phyloP scores from a whole-genome alignment of 35 echinoderm and acorn worm species.

The Ophioderma brevispina region DNA sequence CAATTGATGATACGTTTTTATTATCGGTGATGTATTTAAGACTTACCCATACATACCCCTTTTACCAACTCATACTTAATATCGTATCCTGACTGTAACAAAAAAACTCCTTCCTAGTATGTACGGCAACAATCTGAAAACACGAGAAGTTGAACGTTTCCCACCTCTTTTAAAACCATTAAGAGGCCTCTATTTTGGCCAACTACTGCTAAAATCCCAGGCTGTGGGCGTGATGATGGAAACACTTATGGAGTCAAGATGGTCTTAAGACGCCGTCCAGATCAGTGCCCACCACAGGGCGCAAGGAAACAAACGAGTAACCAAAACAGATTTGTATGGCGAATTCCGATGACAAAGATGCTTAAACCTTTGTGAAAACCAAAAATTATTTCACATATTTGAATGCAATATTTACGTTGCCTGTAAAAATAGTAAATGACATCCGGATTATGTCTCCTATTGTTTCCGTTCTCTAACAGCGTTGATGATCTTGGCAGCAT shows the following conservation, averaged over 20 bases:
- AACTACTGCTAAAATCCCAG: background rate
- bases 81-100: no score
- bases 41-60: no score
- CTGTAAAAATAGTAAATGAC: background rate
- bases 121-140: no score
- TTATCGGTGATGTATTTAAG: no score
- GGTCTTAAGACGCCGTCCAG: background rate
- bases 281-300: background rate
- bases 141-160: slow-evolving; percentile 1
- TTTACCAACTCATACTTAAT: no score
- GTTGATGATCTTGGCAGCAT: no score
- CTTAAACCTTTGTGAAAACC: background rate
- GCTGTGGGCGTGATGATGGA: background rate
- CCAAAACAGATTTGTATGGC: background rate
- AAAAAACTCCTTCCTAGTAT: no score
- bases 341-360: background rate
- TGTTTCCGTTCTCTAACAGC: no score
- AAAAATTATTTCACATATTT: background rate
- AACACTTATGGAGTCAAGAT: background rate
- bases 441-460: no score
- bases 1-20: no score
- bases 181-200: background rate
- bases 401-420: background rate
- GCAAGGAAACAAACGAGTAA: background rate
- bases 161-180: background rate